Base-by-base conservation (phyloP, 2,113 vertebrate genomes). In the Lagenorhynchus albirostris region DNA sequence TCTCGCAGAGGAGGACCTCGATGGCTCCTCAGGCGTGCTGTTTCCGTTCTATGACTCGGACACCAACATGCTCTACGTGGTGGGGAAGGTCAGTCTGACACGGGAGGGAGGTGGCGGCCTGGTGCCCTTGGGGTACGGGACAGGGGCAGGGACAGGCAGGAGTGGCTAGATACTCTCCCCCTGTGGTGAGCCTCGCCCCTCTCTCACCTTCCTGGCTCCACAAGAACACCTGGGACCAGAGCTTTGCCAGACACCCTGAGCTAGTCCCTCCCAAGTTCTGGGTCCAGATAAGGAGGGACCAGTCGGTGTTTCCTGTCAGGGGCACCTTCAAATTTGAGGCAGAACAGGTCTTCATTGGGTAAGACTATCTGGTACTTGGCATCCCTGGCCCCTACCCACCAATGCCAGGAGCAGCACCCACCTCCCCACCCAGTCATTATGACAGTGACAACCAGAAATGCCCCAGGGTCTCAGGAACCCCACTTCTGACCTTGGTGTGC, bases 11-110 rank as follows among this genome's bases (percentile, higher is more conserved):
- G 99, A 99, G 77, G 99, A 99, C 97, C 98, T 99, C 95, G 99
- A 99, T 6, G 99, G 99, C 55, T 99, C 99, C 0, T 99, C 99
- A 0, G 99, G 99, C 3, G 98, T 99, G 0, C 96, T 99, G 11
- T 99, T 99, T 91, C 99, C 99, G 8, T 98, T 99, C 98, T 99
- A 99, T 3, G 99, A 99, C 68, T 97, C 98, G 0, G 99, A 99
- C 98, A 99, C 99, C 18, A 98, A 97, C 97, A 99, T 99, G 99
- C 98, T 99, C 81, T 99, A 99, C 0, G 83, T 99, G 55, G 99
- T 99, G 47, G 99, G 99, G 86, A 99, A 99, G 99, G 99, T 99
- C 97, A 96, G 99, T 89, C 86, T 89, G 53, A 73, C 50, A 2
- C 0, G 0, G 65, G 26, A 44, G 60, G 88, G 67, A 29, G 84